A percentile compares a stretch with the other conserved stretches of the same genome.
Conservation (phyloP, 2,797 vertebrate genomes). For the Chaetophractus vellerosus region DNA sequence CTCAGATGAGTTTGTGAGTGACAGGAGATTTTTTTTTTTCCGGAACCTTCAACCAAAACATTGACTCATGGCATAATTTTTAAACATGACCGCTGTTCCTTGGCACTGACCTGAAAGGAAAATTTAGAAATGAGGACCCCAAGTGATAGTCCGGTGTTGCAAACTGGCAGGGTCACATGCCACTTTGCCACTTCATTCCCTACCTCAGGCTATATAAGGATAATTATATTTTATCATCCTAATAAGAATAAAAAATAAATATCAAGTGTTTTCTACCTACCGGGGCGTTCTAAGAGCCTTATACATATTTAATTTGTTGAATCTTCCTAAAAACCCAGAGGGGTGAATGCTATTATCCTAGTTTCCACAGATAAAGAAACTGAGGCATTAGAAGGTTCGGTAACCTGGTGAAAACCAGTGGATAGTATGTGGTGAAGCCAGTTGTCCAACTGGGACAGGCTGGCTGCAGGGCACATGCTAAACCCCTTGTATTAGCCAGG, state of each 20-base stretch:
- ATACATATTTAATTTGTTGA: too few species aligned
- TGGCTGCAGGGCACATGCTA: neutral
- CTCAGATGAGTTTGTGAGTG: neutral
- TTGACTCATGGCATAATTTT: neutral
- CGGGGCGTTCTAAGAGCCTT: neutral
- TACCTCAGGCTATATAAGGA: neutral
- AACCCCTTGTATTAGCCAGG: neutral
- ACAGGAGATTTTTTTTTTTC: too few species aligned
- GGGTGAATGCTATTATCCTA: too few species aligned
- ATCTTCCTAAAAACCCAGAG: neutral
- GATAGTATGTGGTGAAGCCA: neutral
- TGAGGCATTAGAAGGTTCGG: accelerated
- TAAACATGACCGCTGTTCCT: too few species aligned
- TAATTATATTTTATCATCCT: neutral
- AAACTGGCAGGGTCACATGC: neutral
- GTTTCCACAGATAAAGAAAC: neutral
- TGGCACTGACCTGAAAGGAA: neutral
- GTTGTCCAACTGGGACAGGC: neutral
- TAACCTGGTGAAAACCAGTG: neutral
- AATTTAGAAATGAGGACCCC: neutral
- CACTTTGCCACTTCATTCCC: neutral
- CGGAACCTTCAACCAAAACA: neutral
- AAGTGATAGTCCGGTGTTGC: neutral
- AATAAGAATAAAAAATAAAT: neutral
- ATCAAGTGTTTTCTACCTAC: neutral